These are phyloP conservation scores for Pycnonotus jocosus DNA, from an alignment of 2,113 vertebrate genomes.

Conservation along the genomic window DNA sequence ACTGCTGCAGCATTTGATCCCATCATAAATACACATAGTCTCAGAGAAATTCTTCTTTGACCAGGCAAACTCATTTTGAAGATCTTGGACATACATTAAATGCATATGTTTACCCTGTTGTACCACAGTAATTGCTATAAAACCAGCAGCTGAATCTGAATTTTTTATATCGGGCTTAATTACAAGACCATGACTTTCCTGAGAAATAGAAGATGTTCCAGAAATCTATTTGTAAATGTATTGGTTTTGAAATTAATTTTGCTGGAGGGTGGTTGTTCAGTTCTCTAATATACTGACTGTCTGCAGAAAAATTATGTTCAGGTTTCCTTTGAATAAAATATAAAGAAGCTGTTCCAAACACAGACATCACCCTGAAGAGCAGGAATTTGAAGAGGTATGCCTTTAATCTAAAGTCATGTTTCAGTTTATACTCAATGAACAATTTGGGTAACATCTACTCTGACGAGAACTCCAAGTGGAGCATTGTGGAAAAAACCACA, in stretches of 20 bases:
- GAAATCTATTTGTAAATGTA: background rate
- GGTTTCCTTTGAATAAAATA: background rate
- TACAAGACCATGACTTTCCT: background rate
- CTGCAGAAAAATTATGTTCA: background rate
- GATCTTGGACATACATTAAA: background rate
- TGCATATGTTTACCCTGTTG: background rate
- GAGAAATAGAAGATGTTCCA: background rate
- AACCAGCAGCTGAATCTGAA: background rate
- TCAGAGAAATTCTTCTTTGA: background rate
- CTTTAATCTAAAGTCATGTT: background rate
- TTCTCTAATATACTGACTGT: background rate
- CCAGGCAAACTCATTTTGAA: background rate
- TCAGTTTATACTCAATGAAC: background rate
- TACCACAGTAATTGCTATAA: background rate
- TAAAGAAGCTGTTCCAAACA: background rate
- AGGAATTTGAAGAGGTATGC: background rate
- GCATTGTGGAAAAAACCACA: background rate
- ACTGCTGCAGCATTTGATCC: background rate
- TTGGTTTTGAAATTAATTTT: background rate
- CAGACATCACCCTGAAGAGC: background rate
- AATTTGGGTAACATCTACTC: background rate
- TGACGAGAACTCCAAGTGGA: background rate
- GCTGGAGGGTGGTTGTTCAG: background rate
- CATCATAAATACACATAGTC: background rate
- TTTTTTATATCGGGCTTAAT: background rate